A percentile compares a stretch with the other conserved stretches of the same genome.
These are phyloP conservation scores for Camponotus fellah DNA, from an alignment of 2,888 invertebrate genomes.

Conservation along the genomic window DNA sequence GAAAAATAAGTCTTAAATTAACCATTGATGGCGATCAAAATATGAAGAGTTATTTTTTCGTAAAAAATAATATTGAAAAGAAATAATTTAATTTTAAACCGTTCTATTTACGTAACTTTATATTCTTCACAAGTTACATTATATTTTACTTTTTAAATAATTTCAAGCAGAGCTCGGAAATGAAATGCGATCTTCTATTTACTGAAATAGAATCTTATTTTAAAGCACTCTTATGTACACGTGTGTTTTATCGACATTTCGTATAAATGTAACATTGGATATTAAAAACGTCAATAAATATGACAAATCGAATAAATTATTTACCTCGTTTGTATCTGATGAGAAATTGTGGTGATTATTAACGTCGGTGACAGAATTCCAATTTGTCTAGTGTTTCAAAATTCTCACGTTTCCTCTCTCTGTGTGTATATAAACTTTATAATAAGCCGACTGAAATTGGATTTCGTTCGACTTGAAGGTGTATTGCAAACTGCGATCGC, in stretches of 20 bases:
- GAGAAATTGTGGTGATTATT: not conserved
- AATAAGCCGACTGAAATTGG: not conserved
- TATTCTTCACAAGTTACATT: not conserved
- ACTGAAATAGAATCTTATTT: constrained; percentile 8
- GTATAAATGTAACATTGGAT: not conserved
- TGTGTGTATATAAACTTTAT: not conserved
- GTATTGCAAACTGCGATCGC: constrained; percentile 12
- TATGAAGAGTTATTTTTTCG: not conserved
- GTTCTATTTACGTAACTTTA: not conserved
- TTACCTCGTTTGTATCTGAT: not conserved
- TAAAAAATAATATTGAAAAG: not conserved
- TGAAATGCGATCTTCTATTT: not conserved
- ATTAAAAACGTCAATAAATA: not conserved
- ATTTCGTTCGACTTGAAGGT: not conserved
- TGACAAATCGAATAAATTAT: not conserved
- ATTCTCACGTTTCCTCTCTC: no score
- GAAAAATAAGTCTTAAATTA: not conserved
- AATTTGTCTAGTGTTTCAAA: not conserved
- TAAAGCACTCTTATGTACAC: not conserved
- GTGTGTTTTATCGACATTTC: not conserved
- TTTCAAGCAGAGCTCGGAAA: not conserved
- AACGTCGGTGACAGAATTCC: not conserved
- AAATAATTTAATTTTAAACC: not conserved
- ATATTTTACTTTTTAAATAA: not conserved
- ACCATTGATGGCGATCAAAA: not conserved